These are phyloP conservation scores for Bothrops jararaca DNA, from an alignment of 2,113 vertebrate species.

Conservation along the genomic window DNA sequence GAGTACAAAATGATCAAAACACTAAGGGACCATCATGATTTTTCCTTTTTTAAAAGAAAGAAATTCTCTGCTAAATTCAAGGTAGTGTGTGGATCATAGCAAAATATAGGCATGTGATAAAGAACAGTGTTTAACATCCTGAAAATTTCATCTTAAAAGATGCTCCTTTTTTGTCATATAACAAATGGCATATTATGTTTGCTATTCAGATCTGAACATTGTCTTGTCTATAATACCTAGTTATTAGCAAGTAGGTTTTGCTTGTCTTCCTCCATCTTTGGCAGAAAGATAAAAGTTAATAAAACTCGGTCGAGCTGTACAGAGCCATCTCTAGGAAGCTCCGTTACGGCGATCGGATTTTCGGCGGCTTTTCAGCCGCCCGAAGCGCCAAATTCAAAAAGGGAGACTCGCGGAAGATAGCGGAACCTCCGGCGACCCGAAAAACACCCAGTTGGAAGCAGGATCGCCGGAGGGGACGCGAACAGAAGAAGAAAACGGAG, in stretches of 20 bases:
- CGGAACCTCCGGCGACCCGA: no score
- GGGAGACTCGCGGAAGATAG: no score
- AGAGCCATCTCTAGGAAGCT: no score
- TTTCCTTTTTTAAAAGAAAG: constrained; percentile 17
- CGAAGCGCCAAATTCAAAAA: no score
- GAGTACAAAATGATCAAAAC: constrained; percentile 37
- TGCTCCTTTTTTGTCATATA: neutral
- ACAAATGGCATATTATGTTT: neutral
- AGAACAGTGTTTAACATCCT: neutral
- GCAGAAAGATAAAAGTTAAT: neutral
- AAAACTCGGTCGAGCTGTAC: no score
- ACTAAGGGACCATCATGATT: rapidly evolving
- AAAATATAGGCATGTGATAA: neutral
- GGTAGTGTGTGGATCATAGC: neutral
- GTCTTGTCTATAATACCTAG: neutral
- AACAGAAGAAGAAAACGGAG: no score
- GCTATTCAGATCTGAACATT: neutral
- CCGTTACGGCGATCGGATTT: no score
- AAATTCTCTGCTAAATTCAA: neutral
- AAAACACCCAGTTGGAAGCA: no score
- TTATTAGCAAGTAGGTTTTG: neutral
- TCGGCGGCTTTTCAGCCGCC: no score
- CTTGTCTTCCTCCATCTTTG: neutral
- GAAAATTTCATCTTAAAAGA: neutral
- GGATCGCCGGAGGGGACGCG: no score